Conservation (phyloP, 2,888 invertebrate species). For the Epirrhoe alternata region DNA sequence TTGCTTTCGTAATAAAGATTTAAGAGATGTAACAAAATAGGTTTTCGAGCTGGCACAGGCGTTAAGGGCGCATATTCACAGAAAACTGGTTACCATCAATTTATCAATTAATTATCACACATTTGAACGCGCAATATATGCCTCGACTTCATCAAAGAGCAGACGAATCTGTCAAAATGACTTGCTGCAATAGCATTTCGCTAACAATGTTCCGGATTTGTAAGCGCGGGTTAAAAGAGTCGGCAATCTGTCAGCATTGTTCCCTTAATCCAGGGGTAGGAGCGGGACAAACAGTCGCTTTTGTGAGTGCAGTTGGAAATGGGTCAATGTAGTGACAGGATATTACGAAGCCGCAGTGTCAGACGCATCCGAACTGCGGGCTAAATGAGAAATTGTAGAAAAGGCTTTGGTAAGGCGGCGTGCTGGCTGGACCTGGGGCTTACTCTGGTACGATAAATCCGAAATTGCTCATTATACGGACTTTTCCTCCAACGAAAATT, state of each 20-base stretch:
- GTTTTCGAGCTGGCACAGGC: conserved; percentile 52
- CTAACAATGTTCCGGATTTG: background rate
- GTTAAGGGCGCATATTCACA: conserved; percentile 31
- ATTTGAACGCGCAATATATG: no score
- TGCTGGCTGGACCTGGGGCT: background rate
- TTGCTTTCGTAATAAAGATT: conserved; percentile 79
- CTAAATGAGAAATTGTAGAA: conserved; percentile 79
- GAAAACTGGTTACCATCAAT: conserved; percentile 4
- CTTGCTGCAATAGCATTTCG: background rate
- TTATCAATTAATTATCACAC: no score
- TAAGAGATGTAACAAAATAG: conserved; percentile 58
- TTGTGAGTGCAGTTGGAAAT: conserved; percentile 57
- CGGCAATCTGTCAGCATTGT: conserved; percentile 14
- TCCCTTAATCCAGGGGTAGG: conserved; percentile 40
- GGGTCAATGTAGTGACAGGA: conserved; percentile 75
- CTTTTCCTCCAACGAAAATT: no score
- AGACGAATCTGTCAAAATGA: background rate
- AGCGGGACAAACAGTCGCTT: conserved; percentile 51
- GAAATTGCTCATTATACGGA: no score
- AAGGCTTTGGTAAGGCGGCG: conserved; percentile 32
- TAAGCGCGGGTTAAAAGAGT: background rate
- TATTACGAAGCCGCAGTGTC: conserved; percentile 79
- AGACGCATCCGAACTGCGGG: conserved; percentile 69
- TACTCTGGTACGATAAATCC: no score
- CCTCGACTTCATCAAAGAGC: no score